Base-by-base conservation (phyloP, 2,113 vertebrate genomes). In the Peromyscus polionotus region DNA sequence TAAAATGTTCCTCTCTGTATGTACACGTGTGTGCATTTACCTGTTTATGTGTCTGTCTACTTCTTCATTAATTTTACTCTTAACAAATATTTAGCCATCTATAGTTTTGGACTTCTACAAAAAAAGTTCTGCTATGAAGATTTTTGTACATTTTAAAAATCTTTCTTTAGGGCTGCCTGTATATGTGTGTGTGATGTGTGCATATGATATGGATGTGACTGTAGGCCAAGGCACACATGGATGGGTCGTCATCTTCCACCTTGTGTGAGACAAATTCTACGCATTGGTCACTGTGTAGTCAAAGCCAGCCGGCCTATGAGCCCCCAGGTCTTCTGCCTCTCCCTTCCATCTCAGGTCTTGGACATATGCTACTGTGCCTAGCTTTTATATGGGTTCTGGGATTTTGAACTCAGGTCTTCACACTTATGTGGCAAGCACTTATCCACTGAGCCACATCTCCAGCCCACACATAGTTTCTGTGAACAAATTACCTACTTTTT, bases 401-500 rank as follows among this genome's bases (percentile, higher is more conserved):
- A 11, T 28, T 68, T 26, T 54, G 33, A 88, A 36, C 13, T 54
- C 1, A 16, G 65, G 20, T 12, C 7, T 22, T 51, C 33, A 88
- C 2, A 70, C 65, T 70, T 54, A 24, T 26, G 7, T 88, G 85
- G 45, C 20, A 51, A 59, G 10, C 5, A 22, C 54, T 81, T 81
- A n/a, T 10, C 79, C 33, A 59, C 33, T n/a, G 36, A 70, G 45
- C 45, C 45, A 54, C n/a, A n/a, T 88, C 17, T 36, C 85, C 12
- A 86, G 61, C 7, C 59, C 7, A 81, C n/a, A 59, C 19, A 39
- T 36, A 0, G 3, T 3, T 61, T 36, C 57, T 90, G 54, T 91
- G 16, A 57, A 94, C 48, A 93, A 73, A 97, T 86, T 57, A 51
- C 7, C 77, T 33, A 68, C 90, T 65, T 91, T 97, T 59, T 89